Base-by-base conservation (phyloP, 1,140 invertebrate species). In the Sminthurinus signatus region DNA sequence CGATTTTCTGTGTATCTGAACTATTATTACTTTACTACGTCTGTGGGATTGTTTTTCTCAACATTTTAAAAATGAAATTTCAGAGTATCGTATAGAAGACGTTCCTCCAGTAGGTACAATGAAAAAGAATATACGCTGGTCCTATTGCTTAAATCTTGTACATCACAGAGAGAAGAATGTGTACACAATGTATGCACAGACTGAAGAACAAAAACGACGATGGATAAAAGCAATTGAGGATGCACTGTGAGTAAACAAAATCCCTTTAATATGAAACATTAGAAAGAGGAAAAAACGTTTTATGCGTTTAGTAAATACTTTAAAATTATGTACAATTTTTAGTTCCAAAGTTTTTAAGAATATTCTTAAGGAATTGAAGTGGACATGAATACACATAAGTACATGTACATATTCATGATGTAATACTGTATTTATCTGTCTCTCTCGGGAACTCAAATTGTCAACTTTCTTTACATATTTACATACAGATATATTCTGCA, bases 161-260 rank as follows among this genome's bases (percentile, higher is more conserved):
- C 85, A 90, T 67, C 86, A 88, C 70, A 85, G 88, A 68, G 86
- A 87, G 68, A 83, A 84, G 65, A 87, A 85, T 36, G 92, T 88
- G 8, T 96, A 88, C 75, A 96, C 93, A 8, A 83, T 97, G 73
- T 93, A 87, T 76, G 88, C 92, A 1, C 85, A 92, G 74, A 93
- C 86, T 10, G 89, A 92, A 67, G 91, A 94, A 42, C 83, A 87
- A 64, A 89, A 92, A 66, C 80, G 85, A 67, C 88, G 90, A 75
- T 96, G 94, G 92, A 87, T 96, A 19, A 91, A 92, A 73, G 90
- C 92, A 5, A 85, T 98, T 27, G 83, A 86, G 54, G 89, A 95
- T 73, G 93, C 93, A 43, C 85, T 96, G 89, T 93, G 77, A 86
- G 87, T 78, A n/a, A n/a, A n/a, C n/a, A n/a, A n/a, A n/a, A n/a